Percentiles rank a stretch among this genome's conserved stretches.
Conservation (phyloP, 2,888 invertebrate genomes). For the Agapostemon virescens region DNA sequence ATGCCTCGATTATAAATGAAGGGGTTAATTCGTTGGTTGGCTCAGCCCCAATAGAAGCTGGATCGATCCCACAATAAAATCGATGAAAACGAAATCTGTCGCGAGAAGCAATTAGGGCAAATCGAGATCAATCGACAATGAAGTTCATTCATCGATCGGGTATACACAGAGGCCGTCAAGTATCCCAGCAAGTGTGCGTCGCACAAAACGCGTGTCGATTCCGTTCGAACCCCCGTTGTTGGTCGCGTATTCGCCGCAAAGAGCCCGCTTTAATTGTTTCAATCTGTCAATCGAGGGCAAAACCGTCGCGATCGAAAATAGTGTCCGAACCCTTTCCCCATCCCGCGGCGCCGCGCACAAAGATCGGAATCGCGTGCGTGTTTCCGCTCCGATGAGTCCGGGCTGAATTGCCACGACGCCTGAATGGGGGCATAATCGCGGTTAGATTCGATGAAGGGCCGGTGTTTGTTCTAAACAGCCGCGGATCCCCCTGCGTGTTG, state of each 20-base stretch:
- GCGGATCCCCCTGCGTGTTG: neutral
- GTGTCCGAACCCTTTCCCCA: conserved; percentile 30
- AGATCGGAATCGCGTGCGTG: conserved; percentile 46
- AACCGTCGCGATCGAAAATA: neutral
- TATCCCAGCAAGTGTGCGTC: neutral
- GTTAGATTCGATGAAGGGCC: conserved; percentile 22
- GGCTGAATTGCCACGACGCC: conserved; percentile 1
- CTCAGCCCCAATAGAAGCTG: neutral
- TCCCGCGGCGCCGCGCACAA: conserved; percentile 19
- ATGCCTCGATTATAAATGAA: too few species aligned
- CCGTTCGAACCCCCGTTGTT: neutral
- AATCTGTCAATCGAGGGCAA: conserved; percentile 24
- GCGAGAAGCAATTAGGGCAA: neutral
- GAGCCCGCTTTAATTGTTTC: conserved; percentile 35
- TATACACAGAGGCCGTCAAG: neutral
- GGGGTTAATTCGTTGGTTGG: neutral
- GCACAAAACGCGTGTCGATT: neutral
- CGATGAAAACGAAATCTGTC: neutral
- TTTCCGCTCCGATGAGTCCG: conserved; percentile 31
- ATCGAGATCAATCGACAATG: neutral
- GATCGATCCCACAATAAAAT: neutral
- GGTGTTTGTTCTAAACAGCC: conserved; percentile 42
- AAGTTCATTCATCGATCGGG: neutral
- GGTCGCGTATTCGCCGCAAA: neutral
- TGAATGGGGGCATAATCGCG: conserved; percentile 21